Base-by-base conservation (phyloP, 2,888 invertebrate genomes). In the Lasioglossum figueresi region DNA sequence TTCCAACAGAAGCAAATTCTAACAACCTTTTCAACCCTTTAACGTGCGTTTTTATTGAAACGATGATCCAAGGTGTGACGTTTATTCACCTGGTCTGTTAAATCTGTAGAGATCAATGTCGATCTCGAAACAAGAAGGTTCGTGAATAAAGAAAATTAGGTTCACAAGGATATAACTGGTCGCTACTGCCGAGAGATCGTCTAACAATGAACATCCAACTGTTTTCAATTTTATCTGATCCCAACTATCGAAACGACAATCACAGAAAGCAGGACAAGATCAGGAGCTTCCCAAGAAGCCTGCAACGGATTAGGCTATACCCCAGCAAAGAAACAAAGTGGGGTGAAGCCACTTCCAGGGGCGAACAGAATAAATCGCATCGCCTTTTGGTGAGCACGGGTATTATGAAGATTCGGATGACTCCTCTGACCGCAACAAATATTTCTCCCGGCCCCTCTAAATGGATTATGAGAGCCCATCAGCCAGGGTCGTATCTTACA, bases 371-470 rank as follows among this genome's bases (percentile, higher is more conserved):
- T 63, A 63, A 31, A 63, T 63, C 31, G 63, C 27, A 63, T 63
- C 16, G 63, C 27, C 16, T 31, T 63, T 16, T 63, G 63, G 63
- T 4, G 31, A 63, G 27, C 63, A 27, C 31, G 27, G 16, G 16
- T 31, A n/a, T 63, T 63, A 63, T 63, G 63, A 63, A 63, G 63
- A 63, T 63, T 63, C 63, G 63, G 14, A 63, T 16, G n/a, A 31
- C 31, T 63, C 27, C 27, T 16, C 16, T 31, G 27, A 63, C 63
- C 63, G 63, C 27, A 31, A 31, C 27, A 31, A 31, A 52, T 31
- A 27, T 63, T 63, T 34, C 34, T 66, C 19, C 23, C 66, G 34
- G 34, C 16, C 68, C 68, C 8, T 23, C 37, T 37, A 40, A 40
- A 40, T 37, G 68, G 68, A 40, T 37, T 37, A 40, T 40, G 23